These are phyloP conservation scores for Megalurothrips usitatus DNA, from an alignment of 2,888 invertebrate genomes.

Conservation along the genomic window DNA sequence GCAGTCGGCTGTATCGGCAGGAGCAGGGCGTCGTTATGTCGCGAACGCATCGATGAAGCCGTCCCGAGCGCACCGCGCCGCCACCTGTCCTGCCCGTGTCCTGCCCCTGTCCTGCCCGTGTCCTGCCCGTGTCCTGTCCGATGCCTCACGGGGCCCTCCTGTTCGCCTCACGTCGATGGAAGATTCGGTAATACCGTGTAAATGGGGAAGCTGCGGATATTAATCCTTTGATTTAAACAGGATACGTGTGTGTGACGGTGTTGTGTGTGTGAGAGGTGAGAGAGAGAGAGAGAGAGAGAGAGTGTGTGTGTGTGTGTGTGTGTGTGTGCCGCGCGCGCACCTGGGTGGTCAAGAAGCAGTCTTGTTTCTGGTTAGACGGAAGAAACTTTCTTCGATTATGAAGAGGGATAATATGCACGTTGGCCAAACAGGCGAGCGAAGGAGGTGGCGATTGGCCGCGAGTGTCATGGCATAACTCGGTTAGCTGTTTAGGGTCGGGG, in stretches of 20 bases:
- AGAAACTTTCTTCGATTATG: conserved; percentile 24
- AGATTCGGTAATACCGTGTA: neutral
- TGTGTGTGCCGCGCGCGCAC: neutral
- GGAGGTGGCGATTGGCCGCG: conserved; percentile 5
- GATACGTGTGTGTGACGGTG: neutral
- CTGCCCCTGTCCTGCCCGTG: no score
- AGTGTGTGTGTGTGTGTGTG: neutral
- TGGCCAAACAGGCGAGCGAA: neutral
- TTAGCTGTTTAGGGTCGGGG: no score
- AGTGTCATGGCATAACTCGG: neutral
- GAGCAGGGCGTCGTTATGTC: no score
- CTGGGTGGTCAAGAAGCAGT: conserved; percentile 6
- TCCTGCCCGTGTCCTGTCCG: no score
- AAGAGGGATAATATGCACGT: neutral
- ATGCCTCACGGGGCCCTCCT: no score
- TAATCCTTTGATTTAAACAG: neutral
- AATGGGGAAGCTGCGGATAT: neutral
- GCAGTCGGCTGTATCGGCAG: no score
- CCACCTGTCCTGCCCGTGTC: no score
- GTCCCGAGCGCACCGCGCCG: no score
- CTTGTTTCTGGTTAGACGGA: neutral
- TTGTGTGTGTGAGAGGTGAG: neutral
- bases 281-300: neutral
- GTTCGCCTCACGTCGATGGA: no score
- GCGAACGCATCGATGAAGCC: no score